Percentiles rank a stretch among this genome's conserved stretches.
phyloP scores from a whole-genome alignment of 2,888 invertebrate genomes.

The Dryobotodes eremita region DNA sequence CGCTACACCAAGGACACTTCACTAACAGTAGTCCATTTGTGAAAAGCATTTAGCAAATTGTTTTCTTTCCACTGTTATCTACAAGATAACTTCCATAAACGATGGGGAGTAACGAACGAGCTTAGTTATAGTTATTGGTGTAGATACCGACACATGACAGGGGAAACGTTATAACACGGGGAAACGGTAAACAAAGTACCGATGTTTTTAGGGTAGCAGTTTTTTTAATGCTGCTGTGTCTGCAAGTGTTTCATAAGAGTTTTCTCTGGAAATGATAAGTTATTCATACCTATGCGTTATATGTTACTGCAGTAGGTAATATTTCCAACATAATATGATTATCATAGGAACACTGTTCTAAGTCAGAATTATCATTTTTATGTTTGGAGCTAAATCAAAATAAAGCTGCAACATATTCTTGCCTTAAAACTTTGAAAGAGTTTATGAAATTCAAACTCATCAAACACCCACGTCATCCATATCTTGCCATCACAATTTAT shows the following conservation, averaged over 20 bases:
- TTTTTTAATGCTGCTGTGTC: not conserved
- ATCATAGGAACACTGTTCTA: not conserved
- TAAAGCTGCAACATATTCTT: not conserved
- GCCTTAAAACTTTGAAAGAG: not conserved
- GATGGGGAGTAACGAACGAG: slow-evolving; percentile 4
- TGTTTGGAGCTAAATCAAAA: not conserved
- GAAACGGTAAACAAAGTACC: slow-evolving; percentile 6
- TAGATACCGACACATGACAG: slow-evolving; percentile 11
- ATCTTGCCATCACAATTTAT: not conserved
- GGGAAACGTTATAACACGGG: not conserved
- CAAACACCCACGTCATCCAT: not conserved
- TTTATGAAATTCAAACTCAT: not conserved
- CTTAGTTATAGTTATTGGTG: slow-evolving; percentile 13
- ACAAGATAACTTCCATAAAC: slow-evolving; percentile 29
- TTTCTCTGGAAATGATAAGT: not conserved
- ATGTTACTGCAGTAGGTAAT: not conserved
- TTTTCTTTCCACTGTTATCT: slow-evolving; percentile 41
- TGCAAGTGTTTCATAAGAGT: not conserved
- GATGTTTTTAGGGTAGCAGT: not conserved
- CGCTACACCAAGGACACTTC: not conserved
- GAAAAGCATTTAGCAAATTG: slow-evolving; percentile 48
- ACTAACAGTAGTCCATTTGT: slow-evolving; percentile 26
- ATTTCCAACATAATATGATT: not conserved
- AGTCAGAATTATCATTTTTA: not conserved
- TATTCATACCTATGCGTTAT: not conserved